phyloP scores from a whole-genome alignment of 2,797 vertebrate species.

The Pseudochaenichthys georgianus region DNA sequence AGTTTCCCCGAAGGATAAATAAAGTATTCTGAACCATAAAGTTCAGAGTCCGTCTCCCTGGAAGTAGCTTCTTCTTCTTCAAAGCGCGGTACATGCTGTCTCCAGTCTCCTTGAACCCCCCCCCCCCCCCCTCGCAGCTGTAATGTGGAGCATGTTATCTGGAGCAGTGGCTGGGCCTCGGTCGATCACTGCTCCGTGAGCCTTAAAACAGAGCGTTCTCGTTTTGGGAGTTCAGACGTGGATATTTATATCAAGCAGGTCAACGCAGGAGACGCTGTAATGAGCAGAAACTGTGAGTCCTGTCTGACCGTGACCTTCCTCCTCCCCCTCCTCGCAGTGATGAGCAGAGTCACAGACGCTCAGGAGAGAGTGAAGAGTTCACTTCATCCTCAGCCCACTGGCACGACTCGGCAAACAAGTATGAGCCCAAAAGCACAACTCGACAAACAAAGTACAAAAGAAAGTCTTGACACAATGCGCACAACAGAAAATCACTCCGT shows the following conservation, averaged over 20 bases:
- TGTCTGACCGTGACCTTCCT: slow-evolving; percentile 68
- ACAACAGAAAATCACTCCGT: too few species aligned
- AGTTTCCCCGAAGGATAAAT: too few species aligned
- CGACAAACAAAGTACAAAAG: too few species aligned
- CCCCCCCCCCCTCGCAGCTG: slow-evolving; percentile 32
- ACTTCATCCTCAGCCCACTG: slow-evolving; percentile 21
- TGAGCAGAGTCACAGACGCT: slow-evolving; percentile 22
- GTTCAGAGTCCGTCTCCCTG: slow-evolving; percentile 20
- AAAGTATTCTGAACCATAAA: too few species aligned
- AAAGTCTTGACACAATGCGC: too few species aligned
- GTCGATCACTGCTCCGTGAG: slow-evolving; percentile 70
- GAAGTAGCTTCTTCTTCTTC: neutral
- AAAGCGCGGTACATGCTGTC: slow-evolving; percentile 31
- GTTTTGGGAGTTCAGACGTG: slow-evolving; percentile 78
- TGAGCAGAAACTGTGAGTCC: slow-evolving; percentile 62
- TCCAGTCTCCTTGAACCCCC: slow-evolving; percentile 61
- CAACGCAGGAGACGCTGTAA: slow-evolving; percentile 72
- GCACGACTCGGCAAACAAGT: too few species aligned
- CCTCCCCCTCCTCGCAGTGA: slow-evolving; percentile 26
- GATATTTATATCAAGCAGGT: slow-evolving; percentile 87
- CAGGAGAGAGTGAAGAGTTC: slow-evolving; percentile 46
- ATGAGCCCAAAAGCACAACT: too few species aligned
- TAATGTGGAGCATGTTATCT: slow-evolving; percentile 82
- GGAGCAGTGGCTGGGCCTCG: slow-evolving; percentile 79
- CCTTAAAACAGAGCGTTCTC: slow-evolving; percentile 77